A percentile compares a stretch with the other conserved stretches of the same genome.
Conservation (phyloP, 2,113 vertebrate species). For the Chlamydotis undulata region DNA sequence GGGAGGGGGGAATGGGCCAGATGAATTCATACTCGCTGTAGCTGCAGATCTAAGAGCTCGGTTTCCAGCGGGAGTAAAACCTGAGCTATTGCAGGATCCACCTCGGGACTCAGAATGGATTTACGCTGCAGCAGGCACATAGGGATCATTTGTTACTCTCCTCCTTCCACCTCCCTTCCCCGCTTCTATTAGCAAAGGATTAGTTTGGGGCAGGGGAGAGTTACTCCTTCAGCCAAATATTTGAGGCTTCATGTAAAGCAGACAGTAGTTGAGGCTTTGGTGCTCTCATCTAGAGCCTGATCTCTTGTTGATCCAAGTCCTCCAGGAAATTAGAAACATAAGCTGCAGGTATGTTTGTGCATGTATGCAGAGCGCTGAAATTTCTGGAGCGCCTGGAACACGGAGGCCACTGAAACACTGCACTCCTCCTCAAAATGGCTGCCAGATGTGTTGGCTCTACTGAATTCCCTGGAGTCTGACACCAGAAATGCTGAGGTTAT, state of each 20-base stretch:
- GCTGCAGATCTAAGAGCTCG: not conserved
- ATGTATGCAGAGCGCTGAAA: not conserved
- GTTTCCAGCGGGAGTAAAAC: not conserved
- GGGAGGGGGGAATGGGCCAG: not conserved
- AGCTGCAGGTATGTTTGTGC: constrained; percentile 53
- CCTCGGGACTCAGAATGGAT: not conserved
- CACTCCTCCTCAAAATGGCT: constrained; percentile 71
- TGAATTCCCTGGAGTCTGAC: constrained; percentile 43
- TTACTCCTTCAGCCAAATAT: not conserved
- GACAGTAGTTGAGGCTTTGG: constrained; percentile 28
- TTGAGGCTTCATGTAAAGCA: not conserved
- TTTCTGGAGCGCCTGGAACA: constrained; percentile 46
- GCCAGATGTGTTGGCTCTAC: constrained; percentile 62
- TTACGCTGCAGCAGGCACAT: not conserved
- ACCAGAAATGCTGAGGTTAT: constrained; percentile 43
- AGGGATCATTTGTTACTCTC: not conserved
- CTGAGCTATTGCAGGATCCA: not conserved
- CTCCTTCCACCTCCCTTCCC: not conserved
- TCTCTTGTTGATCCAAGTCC: constrained; percentile 53
- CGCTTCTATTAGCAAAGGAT: not conserved
- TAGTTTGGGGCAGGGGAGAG: not conserved
- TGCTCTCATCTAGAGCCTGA: constrained; percentile 34
- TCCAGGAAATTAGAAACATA: constrained; percentile 66
- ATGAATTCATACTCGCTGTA: not conserved
- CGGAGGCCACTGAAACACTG: constrained; percentile 42